Evolutionary conservation across 2,797 vertebrate species (phyloP), one percentile per base, ranked within the genome.

Genomic region (Pseudopleuronectes americanus): DNA sequence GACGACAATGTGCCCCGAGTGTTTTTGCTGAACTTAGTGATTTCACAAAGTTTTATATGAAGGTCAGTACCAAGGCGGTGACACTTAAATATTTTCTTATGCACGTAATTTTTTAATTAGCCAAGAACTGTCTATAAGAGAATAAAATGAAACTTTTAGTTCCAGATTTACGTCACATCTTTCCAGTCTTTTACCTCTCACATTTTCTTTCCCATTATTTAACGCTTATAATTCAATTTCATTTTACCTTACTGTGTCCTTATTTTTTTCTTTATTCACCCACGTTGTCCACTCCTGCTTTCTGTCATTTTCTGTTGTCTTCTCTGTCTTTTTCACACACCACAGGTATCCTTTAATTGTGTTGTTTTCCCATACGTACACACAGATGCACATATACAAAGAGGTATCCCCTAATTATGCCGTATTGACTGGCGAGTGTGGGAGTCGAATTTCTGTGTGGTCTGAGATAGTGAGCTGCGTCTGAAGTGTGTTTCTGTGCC

Each of bases 401-500:
- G 36, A 60, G 33, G 43, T 45, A 56, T 76, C 71, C 62, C 57
- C 36, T 79, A 68, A 78, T 80, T 83, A 71, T 49, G 23, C 43
- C 7, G 22, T 1, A 19, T 7, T 17, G 47, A 38, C 63, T 24
- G 33, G 58, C 55, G 58, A 62, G 69, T 54, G 69, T 76, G 67
- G 76, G 74, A 55, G 68, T 57, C 62, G 24, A 12, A 26, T 73
- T 63, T 75, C 53, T 77, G 74, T 57, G 71, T 24, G 63, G 73
- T 71, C 51, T 65, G 58, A 67, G 78, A 80, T 61, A 81, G 51
- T 53, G 66, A 57, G 64, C 54, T 71, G 10, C 56, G 57, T 51
- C 58, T 66, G 51, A 72, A 69, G 68, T 64, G 57, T 73, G 67
- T 53, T 66, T 71, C n/a, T 53, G 22, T 60, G 19, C 61, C 53